phyloP scores from a whole-genome alignment of 2,113 vertebrate species.

The Pica pica region DNA sequence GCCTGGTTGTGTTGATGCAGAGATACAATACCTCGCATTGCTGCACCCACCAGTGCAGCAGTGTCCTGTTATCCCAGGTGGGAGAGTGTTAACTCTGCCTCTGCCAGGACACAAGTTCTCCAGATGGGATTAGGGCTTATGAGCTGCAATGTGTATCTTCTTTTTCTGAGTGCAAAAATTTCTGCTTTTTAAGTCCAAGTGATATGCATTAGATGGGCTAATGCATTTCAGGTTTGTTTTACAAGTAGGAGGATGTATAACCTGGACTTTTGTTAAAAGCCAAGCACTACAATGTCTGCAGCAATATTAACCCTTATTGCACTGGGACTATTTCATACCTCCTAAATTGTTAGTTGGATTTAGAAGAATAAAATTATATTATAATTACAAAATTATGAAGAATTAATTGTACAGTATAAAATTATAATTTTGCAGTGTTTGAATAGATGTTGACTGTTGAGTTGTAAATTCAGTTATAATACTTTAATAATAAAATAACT shows the following conservation, averaged over 20 bases:
- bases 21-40: background rate
- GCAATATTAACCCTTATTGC: background rate
- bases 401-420: background rate
- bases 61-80: background rate
- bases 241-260: background rate
- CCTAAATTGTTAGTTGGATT: background rate
- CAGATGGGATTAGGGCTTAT: background rate
- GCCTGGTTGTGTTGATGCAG: background rate
- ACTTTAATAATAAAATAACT: background rate
- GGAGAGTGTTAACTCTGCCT: rapidly evolving
- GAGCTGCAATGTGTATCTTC: rapidly evolving
- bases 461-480: constrained; percentile 44
- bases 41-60: background rate
- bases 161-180: background rate
- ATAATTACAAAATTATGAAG: background rate
- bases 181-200: background rate
- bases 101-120: background rate
- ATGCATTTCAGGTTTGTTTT: background rate
- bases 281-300: background rate
- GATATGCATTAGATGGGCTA: background rate
- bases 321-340: constrained; percentile 14
- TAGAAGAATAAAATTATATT: constrained; percentile 54
- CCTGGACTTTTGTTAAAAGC: background rate
- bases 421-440: background rate
- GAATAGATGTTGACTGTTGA: constrained; percentile 53